Conservation (phyloP, 2,888 invertebrate genomes). For the Ceramica pisi region DNA sequence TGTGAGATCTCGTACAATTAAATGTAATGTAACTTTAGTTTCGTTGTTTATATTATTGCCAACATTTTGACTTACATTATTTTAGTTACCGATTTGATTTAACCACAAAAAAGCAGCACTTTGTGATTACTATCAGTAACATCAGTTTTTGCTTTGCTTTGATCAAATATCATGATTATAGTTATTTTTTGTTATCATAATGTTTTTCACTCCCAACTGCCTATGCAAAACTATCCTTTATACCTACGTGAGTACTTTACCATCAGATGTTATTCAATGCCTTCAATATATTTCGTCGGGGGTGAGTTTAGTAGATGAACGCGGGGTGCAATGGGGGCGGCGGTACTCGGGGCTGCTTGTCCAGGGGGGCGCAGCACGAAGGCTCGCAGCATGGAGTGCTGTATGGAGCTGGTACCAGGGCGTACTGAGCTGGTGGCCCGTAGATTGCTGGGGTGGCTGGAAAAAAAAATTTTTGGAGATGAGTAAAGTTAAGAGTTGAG, state of each 20-base stretch:
- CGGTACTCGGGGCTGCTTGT: constrained; percentile 85
- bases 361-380: constrained; percentile 84
- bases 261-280: constrained; percentile 49
- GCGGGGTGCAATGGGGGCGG: constrained; percentile 87
- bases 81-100: neutral
- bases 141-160: neutral
- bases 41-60: constrained; percentile 42
- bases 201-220: neutral
- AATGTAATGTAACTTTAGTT: constrained; percentile 8
- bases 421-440: constrained; percentile 84
- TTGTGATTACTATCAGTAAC: constrained; percentile 3
- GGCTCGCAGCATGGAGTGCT: constrained; percentile 85
- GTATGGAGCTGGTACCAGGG: constrained; percentile 85
- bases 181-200: neutral
- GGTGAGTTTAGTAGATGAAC: constrained; percentile 82
- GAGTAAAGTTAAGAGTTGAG: no score
- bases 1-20: constrained; percentile 2
- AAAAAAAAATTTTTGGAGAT: neutral
- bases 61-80: constrained; percentile 2
- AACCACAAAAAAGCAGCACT: neutral
- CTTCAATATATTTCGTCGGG: constrained; percentile 57
- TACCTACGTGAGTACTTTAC: constrained; percentile 5
- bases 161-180: neutral
- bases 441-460: constrained; percentile 85
- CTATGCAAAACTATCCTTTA: neutral